phyloP scores from a whole-genome alignment of 2,888 invertebrate species.

The Branchellion lobata region DNA sequence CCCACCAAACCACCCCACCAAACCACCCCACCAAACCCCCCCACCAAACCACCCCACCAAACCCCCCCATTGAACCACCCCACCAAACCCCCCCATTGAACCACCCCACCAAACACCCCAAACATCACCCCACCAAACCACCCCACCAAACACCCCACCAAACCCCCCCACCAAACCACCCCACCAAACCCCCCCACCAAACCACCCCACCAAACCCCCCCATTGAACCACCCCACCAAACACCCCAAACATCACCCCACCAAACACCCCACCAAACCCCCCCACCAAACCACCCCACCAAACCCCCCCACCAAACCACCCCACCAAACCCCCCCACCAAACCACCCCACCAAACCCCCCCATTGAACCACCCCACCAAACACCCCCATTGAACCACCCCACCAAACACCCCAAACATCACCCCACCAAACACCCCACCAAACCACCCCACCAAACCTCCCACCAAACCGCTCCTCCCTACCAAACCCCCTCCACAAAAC shows the following conservation, averaged over 20 bases:
- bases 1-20: too few species aligned
- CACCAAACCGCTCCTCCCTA: not conserved
- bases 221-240: slow-evolving; percentile 99
- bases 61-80: slow-evolving; percentile 96
- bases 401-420: slow-evolving; percentile 70
- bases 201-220: slow-evolving; percentile 56
- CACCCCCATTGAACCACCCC: not conserved
- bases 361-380: not conserved
- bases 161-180: slow-evolving; percentile 84
- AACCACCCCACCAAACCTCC: not conserved
- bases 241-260: slow-evolving; percentile 95
- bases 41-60: slow-evolving; percentile 99
- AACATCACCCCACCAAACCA: too few species aligned
- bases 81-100: too few species aligned
- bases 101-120: too few species aligned
- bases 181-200: not conserved
- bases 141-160: too few species aligned
- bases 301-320: too few species aligned
- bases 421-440: slow-evolving; percentile 71
- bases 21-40: too few species aligned
- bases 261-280: too few species aligned
- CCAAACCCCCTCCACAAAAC: not conserved
- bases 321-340: slow-evolving; percentile 58
- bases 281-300: too few species aligned
- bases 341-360: slow-evolving; percentile 81